Base-by-base conservation (phyloP, 1,140 invertebrate species). In the Aphidius gifuensis region DNA sequence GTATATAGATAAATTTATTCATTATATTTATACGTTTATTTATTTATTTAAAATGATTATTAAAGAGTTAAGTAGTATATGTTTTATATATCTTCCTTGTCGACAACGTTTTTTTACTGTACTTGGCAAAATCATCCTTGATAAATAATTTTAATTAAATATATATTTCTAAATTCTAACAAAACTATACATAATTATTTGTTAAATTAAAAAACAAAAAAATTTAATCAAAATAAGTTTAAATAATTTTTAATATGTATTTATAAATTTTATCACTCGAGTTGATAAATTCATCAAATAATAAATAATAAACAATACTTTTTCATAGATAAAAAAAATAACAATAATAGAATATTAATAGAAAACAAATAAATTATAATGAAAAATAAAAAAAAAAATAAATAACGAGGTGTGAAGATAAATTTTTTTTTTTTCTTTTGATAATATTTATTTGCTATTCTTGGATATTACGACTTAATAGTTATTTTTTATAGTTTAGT, bases 381-480 rank as follows among this genome's bases (percentile, higher is more conserved):
- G 0, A 5, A 38, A 21, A 32, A n/a, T n/a, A 39, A 40, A 11
- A 56, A 44, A 44, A 56, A 42, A 54, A 42, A n/a, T 43, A 44
- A 46, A 23, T 39, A 8, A 47, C 56, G 47, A n/a, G 47, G 7
- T 32, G 23, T 32, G 23, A 32, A 32, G 23, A 32, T 32, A 32
- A 32, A 1, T 32, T 32, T 32, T 32, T 32, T 39, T 60, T 43
- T 45, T 60, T n/a, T 49, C 43, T 44, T 21, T 5, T 2, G 40
- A 60, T 60, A 45, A 49, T 60, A 50, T 60, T 60, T 60, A 60
- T 60, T 54, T 51, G 32, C 50, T 45, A 58, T 44, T 58, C 43
- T 56, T 47, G 51, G 60, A 11, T 40, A 38, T 61, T 55, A 61
- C 53, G 44, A 23, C 60, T 55, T 51, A 56, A 61, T 61, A 32